Evolutionary conservation across 1,140 invertebrate species (phyloP).

Genomic region (Drosophila pachea): DNA sequence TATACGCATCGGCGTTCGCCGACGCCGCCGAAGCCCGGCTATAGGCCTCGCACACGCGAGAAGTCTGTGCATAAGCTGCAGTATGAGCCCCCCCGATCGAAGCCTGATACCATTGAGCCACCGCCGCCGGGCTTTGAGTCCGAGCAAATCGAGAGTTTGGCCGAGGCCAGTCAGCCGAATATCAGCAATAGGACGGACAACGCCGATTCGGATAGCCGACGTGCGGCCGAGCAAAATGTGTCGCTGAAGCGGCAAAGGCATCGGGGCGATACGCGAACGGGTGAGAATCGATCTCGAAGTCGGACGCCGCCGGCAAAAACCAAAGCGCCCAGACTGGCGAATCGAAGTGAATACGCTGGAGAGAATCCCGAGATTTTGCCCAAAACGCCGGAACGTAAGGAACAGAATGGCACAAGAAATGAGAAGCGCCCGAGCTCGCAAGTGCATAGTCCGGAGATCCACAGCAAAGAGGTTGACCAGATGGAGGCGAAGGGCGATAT

Average conservation of each 20-base stretch:
- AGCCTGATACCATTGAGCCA: conserved; percentile 50
- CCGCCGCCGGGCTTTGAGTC: conserved; percentile 64
- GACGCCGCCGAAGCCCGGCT: conserved; percentile 44
- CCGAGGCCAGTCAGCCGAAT: conserved; percentile 45
- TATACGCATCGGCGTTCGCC: conserved; percentile 53
- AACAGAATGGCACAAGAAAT: conserved; percentile 10
- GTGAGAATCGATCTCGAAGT: conserved; percentile 43
- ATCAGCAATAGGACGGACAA: conserved; percentile 25
- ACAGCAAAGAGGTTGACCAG: conserved; percentile 3
- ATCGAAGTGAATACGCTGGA: conserved; percentile 11
- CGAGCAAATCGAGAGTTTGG: conserved; percentile 38
- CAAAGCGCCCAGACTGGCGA: conserved; percentile 33
- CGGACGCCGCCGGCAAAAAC: conserved; percentile 55
- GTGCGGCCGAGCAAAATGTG: conserved; percentile 22
- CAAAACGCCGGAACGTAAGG: conserved; percentile 47
- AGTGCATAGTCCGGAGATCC: conserved; percentile 2
- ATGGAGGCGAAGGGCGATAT: conserved; percentile 14
- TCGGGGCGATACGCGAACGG: conserved; percentile 29
- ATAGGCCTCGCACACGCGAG: conserved; percentile 47
- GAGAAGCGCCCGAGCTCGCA: conserved; percentile 8
- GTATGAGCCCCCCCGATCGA: conserved; percentile 16
- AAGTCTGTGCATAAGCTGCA: conserved; percentile 30
- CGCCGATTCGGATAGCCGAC: conserved; percentile 3
- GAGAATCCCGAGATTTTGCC: conserved; percentile 34
- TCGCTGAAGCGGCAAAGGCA: conserved; percentile 49